phyloP scores from a whole-genome alignment of 2,797 vertebrate species.

The Molossus alvarezi region DNA sequence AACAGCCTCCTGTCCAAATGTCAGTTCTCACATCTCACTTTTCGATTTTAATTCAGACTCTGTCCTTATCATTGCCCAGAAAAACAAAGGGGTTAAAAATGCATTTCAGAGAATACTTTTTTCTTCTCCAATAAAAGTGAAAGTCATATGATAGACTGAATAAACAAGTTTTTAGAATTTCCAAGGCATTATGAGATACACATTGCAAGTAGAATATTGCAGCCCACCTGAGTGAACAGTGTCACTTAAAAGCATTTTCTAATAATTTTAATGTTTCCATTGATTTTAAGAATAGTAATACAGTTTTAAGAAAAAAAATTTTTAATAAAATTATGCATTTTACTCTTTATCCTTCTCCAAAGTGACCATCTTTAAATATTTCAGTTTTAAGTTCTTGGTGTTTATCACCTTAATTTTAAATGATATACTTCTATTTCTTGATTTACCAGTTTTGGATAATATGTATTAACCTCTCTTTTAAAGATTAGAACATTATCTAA shows the following conservation, averaged over 20 bases:
- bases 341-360: neutral
- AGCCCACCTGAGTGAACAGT: neutral
- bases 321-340: neutral
- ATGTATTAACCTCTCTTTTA: slow-evolving; percentile 9
- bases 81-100: slow-evolving; percentile 51
- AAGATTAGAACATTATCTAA: slow-evolving; percentile 6
- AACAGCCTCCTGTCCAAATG: neutral
- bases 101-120: neutral
- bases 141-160: neutral
- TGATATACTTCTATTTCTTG: slow-evolving; percentile 25
- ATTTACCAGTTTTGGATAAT: slow-evolving; percentile 23
- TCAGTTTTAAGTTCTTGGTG: slow-evolving; percentile 44
- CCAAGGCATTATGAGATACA: neutral
- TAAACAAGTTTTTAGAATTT: slow-evolving; percentile 49
- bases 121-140: neutral
- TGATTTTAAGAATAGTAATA: slow-evolving; percentile 37
- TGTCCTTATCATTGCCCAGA: neutral
- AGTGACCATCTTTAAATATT: slow-evolving; percentile 29
- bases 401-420: slow-evolving; percentile 27
- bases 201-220: neutral
- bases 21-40: slow-evolving; percentile 58
- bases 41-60: slow-evolving; percentile 48
- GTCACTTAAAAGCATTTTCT: slow-evolving; percentile 14
- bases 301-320: neutral
- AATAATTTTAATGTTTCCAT: neutral